Evolutionary conservation across 2,888 invertebrate species (phyloP).

Genomic region (Mayetiola destructor): DNA sequence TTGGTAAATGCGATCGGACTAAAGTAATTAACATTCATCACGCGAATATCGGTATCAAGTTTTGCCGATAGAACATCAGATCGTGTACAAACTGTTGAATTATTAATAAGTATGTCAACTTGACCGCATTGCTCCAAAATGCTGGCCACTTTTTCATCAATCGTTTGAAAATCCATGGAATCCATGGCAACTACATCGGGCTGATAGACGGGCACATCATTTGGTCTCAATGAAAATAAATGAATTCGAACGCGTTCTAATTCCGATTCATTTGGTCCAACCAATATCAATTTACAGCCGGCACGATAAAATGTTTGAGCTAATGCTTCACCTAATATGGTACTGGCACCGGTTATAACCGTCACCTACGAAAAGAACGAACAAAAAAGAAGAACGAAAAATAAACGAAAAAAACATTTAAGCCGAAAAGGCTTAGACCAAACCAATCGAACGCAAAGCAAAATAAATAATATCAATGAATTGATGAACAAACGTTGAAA

Average conservation of each 20-base stretch:
- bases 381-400: background rate
- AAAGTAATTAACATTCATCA: constrained; percentile 92
- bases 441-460: no score
- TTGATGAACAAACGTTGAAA: background rate
- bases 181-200: constrained; percentile 62
- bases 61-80: constrained; percentile 60
- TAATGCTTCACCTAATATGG: constrained; percentile 83
- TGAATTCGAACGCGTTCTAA: constrained; percentile 66
- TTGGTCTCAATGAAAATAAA: constrained; percentile 37
- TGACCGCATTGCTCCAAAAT: constrained; percentile 53
- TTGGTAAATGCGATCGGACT: constrained; percentile 85
- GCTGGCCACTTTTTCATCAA: constrained; percentile 48
- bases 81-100: constrained; percentile 71
- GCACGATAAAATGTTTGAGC: constrained; percentile 69
- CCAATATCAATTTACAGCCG: constrained; percentile 73
- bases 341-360: constrained; percentile 88
- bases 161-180: constrained; percentile 49
- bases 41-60: constrained; percentile 64
- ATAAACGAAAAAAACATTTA: background rate
- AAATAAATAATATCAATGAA: background rate
- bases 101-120: constrained; percentile 83
- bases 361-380: constrained; percentile 54
- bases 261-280: constrained; percentile 62
- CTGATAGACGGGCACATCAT: constrained; percentile 42
- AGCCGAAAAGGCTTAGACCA: no score